phyloP scores from a whole-genome alignment of 2,797 vertebrate species.

The Anguilla pacifica region DNA sequence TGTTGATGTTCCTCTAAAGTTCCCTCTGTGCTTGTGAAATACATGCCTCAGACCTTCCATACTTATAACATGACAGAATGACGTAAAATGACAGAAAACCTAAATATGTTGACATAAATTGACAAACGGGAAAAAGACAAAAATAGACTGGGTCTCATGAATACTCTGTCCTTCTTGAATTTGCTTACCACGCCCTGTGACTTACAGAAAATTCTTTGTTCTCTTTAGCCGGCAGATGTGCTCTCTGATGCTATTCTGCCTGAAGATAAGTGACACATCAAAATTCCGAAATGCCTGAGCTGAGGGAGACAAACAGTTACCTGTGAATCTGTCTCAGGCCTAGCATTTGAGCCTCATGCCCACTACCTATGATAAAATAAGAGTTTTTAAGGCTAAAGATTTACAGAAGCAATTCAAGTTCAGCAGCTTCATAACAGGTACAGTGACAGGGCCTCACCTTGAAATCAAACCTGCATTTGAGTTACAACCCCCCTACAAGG shows the following conservation, averaged over 20 bases:
- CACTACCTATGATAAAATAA: too few relatives aligned
- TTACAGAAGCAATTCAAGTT: too few relatives aligned
- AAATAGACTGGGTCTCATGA: too few relatives aligned
- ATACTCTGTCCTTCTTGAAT: too few relatives aligned
- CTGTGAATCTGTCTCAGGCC: not conserved
- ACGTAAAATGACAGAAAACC: not conserved
- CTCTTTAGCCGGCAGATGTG: not conserved
- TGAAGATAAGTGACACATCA: not conserved
- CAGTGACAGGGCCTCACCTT: too few relatives aligned
- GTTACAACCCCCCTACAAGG: too few relatives aligned
- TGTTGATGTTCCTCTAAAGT: not conserved
- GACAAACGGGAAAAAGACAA: not conserved
- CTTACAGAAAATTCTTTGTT: not conserved
- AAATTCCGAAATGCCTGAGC: not conserved
- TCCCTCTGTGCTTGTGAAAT: not conserved
- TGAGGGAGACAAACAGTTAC: not conserved
- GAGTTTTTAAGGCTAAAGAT: too few relatives aligned
- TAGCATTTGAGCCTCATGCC: too few relatives aligned
- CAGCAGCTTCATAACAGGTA: too few relatives aligned
- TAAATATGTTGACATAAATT: not conserved
- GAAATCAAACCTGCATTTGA: too few relatives aligned
- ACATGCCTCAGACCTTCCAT: not conserved
- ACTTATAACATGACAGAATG: not conserved
- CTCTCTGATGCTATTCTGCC: not conserved
- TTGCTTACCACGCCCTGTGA: not conserved